Base-by-base conservation (phyloP, 2,888 invertebrate species). In the Dasysyrphus tricinctus region DNA sequence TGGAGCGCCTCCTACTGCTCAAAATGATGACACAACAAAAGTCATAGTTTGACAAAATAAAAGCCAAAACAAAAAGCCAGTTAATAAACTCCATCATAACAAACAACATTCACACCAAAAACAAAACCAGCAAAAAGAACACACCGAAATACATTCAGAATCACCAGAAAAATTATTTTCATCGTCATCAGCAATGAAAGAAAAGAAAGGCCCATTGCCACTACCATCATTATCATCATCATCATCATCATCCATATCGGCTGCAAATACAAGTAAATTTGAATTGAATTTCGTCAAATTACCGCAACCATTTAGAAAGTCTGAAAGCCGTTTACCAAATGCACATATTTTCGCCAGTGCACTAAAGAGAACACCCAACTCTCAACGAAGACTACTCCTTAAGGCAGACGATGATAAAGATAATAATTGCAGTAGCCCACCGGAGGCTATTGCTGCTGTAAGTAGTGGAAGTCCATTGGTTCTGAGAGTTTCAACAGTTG, bases 41-140 rank as follows among this genome's bases (percentile, higher is more conserved):
- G 76, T 87, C 80, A 72, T 87, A 79, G 92, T 92, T 90, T 93
- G 92, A 93, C 92, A 92, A 89, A 90, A 90, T 89, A 90, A 89
- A 79, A 57, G 57, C 69, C 72, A 76, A 86, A 79, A 42, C 12
- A 78, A 81, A 75, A 88, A 79, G 56, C 57, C 79, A 80, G 54
- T 47, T 16, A 82, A 74, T 16, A 82, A 74, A 76, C 69, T 44
- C 4, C 76, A 69, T 51, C 63, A 72, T 32, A 76, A 67, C 34
- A 67, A 72, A 57, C 73, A 88, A 78, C 65, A 80, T 77, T 59
- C 63, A 61, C 59, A 78, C 80, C 44, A 42, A 32, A 77, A 44
- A 49, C 49, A 37, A 67, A 69, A 34, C 14, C 67, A 63, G 9
- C 67, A 80, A 47, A 32, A 67, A 69, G 19, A 80, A 69, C 39